Conservation (phyloP, 2,797 vertebrate genomes). For the Lacerta viridis region DNA sequence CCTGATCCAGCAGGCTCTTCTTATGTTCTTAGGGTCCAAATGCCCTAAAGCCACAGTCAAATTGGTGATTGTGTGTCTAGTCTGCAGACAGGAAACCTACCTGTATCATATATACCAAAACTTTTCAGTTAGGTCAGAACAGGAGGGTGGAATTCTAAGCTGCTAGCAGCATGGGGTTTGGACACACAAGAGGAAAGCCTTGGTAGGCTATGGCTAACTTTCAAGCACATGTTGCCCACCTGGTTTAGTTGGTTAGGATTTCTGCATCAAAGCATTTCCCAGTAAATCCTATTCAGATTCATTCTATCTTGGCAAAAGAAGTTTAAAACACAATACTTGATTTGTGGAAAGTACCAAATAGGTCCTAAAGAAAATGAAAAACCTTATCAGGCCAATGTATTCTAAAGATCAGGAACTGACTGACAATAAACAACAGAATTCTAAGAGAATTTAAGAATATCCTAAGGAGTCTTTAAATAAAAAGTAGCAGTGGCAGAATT, state of each 20-base stretch:
- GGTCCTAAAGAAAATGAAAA: neutral
- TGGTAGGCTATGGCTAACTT: neutral
- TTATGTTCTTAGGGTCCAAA: neutral
- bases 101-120: neutral
- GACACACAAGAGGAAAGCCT: neutral
- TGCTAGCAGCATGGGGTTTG: neutral
- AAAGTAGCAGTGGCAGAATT: constrained; percentile 41
- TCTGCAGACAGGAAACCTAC: neutral
- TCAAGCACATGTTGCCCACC: neutral
- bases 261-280: neutral
- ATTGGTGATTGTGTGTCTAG: neutral
- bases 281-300: neutral
- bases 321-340: neutral
- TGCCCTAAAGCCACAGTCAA: neutral
- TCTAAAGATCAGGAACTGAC: neutral
- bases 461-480: constrained; percentile 30
- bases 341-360: neutral
- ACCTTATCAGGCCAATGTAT: neutral
- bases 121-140: too few relatives aligned
- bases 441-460: constrained; percentile 4
- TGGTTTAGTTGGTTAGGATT: neutral
- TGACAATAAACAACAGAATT: neutral
- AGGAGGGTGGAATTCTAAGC: neutral
- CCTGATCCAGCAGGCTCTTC: too few relatives aligned
- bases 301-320: neutral